These are phyloP conservation scores for Apamea sordens DNA, from an alignment of 2,888 invertebrate species.

Conservation along the genomic window DNA sequence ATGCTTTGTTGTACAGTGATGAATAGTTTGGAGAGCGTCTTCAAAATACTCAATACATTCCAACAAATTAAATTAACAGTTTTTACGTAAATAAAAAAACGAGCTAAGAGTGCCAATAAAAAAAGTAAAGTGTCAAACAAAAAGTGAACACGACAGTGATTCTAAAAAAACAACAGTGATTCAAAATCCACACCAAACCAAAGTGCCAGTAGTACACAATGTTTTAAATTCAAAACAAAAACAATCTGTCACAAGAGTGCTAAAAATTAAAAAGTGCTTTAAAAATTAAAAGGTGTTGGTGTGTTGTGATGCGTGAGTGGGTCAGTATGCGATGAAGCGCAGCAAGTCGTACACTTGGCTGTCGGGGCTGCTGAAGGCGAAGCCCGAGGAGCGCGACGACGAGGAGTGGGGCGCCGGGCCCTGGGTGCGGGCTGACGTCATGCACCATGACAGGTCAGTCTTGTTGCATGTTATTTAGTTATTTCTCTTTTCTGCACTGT, in stretches of 20 bases:
- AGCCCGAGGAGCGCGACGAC: slow-evolving; percentile 72
- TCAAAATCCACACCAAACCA: slow-evolving; percentile 6
- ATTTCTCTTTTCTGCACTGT: neutral
- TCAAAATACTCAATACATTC: slow-evolving; percentile 22
- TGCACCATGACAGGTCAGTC: slow-evolving; percentile 83
- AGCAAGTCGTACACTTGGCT: slow-evolving; percentile 89
- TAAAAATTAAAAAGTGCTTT: neutral
- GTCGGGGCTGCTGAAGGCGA: slow-evolving; percentile 84
- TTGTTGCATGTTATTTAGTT: neutral
- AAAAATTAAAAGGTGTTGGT: slow-evolving; percentile 43
- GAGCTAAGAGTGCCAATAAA: slow-evolving; percentile 26
- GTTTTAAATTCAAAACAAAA: slow-evolving; percentile 23
- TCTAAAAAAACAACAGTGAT: slow-evolving; percentile 11
- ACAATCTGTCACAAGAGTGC: slow-evolving; percentile 10
- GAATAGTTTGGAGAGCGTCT: slow-evolving; percentile 57
- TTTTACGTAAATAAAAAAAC: slow-evolving; percentile 29
- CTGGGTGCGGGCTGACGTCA: slow-evolving; percentile 83
- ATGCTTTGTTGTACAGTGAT: slow-evolving; percentile 55
- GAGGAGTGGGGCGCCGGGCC: slow-evolving; percentile 86
- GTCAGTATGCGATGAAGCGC: slow-evolving; percentile 79
- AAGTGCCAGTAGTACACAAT: slow-evolving; percentile 26
- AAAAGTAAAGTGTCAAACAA: slow-evolving; percentile 19
- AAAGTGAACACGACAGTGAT: slow-evolving; percentile 11
- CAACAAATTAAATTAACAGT: slow-evolving; percentile 17
- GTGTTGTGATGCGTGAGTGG: slow-evolving; percentile 61